Evolutionary conservation across 2,888 invertebrate species (phyloP), one percentile per base, ranked within the genome.

Genomic region (Andrena chrysosceles): DNA sequence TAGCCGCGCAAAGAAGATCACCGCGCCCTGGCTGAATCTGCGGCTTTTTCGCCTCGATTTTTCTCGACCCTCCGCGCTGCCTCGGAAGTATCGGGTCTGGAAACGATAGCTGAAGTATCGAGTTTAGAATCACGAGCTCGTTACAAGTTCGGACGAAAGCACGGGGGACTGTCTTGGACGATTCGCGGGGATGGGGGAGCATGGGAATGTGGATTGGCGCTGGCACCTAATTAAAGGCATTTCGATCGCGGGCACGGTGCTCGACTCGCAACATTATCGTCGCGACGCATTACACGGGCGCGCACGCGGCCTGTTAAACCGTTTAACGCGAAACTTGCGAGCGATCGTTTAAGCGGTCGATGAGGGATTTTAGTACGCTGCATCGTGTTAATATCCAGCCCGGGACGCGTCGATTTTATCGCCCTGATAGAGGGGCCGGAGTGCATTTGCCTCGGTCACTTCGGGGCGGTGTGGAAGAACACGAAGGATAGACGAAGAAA

Each of bases 291-390:
- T 86, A 86, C 77, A 74, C 63, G 62, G 60, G 35, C 70, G 48
- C 60, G 54, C 64, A 79, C 48, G 33, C 80, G 82, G 69, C 62
- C 72, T 78, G 74, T 73, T 89, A 87, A 88, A 89, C 83, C 78
- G 77, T 86, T 88, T 88, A 88, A 86, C 83, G 78, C 68, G 89
- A 84, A 89, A 89, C 86, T 88, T 72, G 76, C 67, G 77, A 85
- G 77, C 85, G 84, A 81, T 75, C 87, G 80, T 85, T 88, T 86
- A 88, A 88, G 87, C 83, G 71, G 78, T 69, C 85, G 81, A 75
- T 78, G 75, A 79, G 86, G 80, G 88, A 77, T 85, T 88, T 82
- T 82, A 84, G 85, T 70, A 85, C 85, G 89, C 71, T 81, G 74
- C 81, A 56, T 59, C 73, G 64, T 79, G 89, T 89, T 89, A 87